A percentile compares a stretch with the other conserved stretches of the same genome.
These are phyloP conservation scores for Diachasma alloeum DNA, from an alignment of 1,140 invertebrate genomes.

Conservation along the genomic window DNA sequence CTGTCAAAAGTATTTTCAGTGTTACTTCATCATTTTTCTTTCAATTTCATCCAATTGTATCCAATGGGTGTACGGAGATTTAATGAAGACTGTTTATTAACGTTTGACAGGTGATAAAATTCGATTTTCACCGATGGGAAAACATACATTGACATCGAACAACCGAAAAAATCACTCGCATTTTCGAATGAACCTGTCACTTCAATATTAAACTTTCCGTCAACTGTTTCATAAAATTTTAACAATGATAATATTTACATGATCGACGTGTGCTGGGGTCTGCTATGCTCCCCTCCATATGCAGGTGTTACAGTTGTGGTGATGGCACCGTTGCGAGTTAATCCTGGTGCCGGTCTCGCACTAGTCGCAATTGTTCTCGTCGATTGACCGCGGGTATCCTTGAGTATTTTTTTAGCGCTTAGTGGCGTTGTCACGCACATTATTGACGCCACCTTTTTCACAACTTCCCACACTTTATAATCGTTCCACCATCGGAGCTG, in stretches of 20 bases:
- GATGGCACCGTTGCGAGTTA: conserved; percentile 30
- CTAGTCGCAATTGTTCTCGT: conserved; percentile 48
- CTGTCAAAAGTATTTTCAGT: background rate
- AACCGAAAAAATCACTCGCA: background rate
- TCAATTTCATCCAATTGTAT: background rate
- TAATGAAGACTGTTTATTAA: no score
- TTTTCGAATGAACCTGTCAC: background rate
- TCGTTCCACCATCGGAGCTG: background rate
- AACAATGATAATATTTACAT: conserved; percentile 54
- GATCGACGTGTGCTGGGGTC: conserved; percentile 61
- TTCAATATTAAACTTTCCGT: background rate
- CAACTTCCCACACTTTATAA: background rate
- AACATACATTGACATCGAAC: background rate
- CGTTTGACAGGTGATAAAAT: no score
- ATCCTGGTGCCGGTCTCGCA: conserved; percentile 46
- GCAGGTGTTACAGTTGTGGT: conserved; percentile 34
- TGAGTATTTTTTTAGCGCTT: conserved; percentile 58
- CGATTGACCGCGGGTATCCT: conserved; percentile 46
- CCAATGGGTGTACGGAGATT: no score
- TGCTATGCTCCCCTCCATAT: conserved; percentile 40
- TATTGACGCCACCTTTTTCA: conserved; percentile 14
- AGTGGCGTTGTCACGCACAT: conserved; percentile 61
- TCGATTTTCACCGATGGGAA: no score
- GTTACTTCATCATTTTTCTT: background rate
- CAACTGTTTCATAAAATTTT: background rate